Base-by-base conservation (phyloP, 2,888 invertebrate genomes). In the Timema cristinae region DNA sequence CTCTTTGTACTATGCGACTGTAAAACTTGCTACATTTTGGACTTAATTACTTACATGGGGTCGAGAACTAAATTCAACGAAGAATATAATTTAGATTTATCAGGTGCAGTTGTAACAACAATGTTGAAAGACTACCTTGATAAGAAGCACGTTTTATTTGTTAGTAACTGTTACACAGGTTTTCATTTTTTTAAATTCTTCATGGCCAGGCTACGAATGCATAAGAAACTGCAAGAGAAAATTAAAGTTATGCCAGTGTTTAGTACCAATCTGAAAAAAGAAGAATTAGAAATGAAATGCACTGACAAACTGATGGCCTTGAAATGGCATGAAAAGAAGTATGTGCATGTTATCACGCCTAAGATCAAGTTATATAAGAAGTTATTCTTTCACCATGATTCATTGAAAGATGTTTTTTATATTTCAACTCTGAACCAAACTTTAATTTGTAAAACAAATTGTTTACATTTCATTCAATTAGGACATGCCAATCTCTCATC, bases 171-270 rank as follows among this genome's bases (percentile, higher is more conserved):
- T 7, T 63, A 63, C 32, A 63, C 63, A 4, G 48, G 16, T 13
- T 2, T 16, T 9, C 11, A 63, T 16, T 63, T 10, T 63, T 63
- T 63, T 15, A 5, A 9, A 47, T 61, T 11, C 47, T 63, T 8
- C 63, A 63, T 16, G 63, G 10, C 32, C 32, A 63, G 10, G 48
- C 32, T 2, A 59, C n/a, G 4, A 63, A 63, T 63, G 13, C 63
- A 63, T 63, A 16, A 5, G 63, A 4, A 15, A 63, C 16, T 16
- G 63, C 16, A 13, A 15, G 13, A 15, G 13, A 6, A 63, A 63
- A 63, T 47, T 47, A 63, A 63, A 63, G 63, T 32, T 47, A 63
- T 63, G 63, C 63, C 63, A 16, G 16, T 47, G 2, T 4, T 63
- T 9, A 32, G 10, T 9, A 63, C 32, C 8, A 63, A 16, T 4